Percentiles rank a stretch among this genome's conserved stretches.
Conservation (phyloP, 37 sponge, comb jelly and placozoan genomes). For the Haliclona indistincta region DNA sequence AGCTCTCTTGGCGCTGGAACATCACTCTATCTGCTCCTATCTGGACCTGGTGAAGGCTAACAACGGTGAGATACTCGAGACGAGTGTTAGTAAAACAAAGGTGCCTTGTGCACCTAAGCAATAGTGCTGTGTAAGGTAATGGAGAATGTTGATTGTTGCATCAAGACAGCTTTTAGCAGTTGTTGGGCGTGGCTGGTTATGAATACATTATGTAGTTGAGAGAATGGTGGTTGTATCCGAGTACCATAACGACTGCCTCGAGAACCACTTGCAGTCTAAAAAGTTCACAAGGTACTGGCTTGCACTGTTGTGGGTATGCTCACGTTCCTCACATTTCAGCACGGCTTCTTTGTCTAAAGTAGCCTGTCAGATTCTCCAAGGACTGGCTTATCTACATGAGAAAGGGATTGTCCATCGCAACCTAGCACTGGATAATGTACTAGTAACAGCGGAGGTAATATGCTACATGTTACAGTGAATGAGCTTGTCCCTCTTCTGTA, state of each 20-base stretch:
- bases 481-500: conserved; percentile 6
- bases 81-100: background rate
- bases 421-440: conserved; percentile 57
- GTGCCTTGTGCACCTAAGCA: background rate
- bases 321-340: background rate
- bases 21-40: conserved; percentile 79
- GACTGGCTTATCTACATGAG: conserved; percentile 62
- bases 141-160: too few species aligned
- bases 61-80: conserved; percentile 49
- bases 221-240: conserved; percentile 82
- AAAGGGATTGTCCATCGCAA: conserved; percentile 56
- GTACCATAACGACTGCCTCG: conserved; percentile 64
- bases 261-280: conserved; percentile 56
- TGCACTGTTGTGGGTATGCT: background rate
- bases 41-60: conserved; percentile 70
- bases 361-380: conserved; percentile 60
- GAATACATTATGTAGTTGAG: conserved; percentile 11
- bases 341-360: conserved; percentile 13
- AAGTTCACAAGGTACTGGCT: conserved; percentile 9
- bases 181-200: background rate
- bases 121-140: too few species aligned
- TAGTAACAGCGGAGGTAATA: conserved; percentile 62
- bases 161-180: background rate
- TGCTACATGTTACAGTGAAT: background rate
- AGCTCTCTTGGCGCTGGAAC: conserved; percentile 49